These are phyloP conservation scores for Anoplius nigerrimus DNA, from an alignment of 2,888 invertebrate species.

Conservation along the genomic window DNA sequence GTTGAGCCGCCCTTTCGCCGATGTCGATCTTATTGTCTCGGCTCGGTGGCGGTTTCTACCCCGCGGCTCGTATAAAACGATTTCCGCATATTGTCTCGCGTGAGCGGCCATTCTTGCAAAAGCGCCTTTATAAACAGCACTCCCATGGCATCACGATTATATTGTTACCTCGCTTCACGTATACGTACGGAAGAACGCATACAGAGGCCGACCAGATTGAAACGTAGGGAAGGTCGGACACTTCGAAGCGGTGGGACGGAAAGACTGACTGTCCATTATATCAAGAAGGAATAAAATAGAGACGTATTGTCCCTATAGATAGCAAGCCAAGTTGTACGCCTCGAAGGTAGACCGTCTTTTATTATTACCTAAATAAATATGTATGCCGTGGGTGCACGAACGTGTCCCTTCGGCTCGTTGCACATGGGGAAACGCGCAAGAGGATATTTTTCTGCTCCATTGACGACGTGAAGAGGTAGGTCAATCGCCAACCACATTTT, in stretches of 20 bases:
- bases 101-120: slow-evolving; percentile 43
- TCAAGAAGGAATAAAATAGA: slow-evolving; percentile 63
- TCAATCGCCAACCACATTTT: too few relatives aligned
- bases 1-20: slow-evolving; percentile 1
- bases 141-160: slow-evolving; percentile 61
- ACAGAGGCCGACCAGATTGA: too few relatives aligned
- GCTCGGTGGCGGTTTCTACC: slow-evolving; percentile 56
- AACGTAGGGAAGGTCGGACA: too few relatives aligned
- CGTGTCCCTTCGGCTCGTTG: slow-evolving; percentile 26
- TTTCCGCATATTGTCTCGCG: slow-evolving; percentile 64
- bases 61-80: slow-evolving; percentile 54
- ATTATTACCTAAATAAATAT: slow-evolving; percentile 59
- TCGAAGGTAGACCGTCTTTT: slow-evolving; percentile 54
- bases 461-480: too few relatives aligned
- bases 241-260: background rate
- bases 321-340: slow-evolving; percentile 58
- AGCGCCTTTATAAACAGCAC: slow-evolving; percentile 41
- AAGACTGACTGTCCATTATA: slow-evolving; percentile 46
- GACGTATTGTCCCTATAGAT: slow-evolving; percentile 65
- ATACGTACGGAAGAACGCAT: slow-evolving; percentile 4
- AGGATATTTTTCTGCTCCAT: too few relatives aligned
- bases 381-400: slow-evolving; percentile 15
- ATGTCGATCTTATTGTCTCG: slow-evolving; percentile 46
- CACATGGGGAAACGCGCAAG: slow-evolving; percentile 34
- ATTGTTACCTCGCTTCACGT: slow-evolving; percentile 55